These are phyloP conservation scores for Cephalotes varians DNA, from an alignment of 2,888 invertebrate genomes.

Conservation along the genomic window DNA sequence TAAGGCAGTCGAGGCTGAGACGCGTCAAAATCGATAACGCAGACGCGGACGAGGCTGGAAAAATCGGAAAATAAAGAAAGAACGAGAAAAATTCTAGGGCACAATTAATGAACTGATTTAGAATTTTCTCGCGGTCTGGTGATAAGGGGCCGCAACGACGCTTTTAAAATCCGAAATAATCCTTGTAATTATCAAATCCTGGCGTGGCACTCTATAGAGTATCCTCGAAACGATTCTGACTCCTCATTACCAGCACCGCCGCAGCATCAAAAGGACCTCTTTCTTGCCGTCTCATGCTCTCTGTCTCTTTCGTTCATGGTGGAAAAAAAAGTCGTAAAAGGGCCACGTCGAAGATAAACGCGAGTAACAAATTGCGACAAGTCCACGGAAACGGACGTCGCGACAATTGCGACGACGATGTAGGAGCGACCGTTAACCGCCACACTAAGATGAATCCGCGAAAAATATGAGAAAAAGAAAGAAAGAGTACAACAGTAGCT, in stretches of 20 bases:
- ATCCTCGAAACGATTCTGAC: constrained; percentile 83
- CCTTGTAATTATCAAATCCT: constrained; percentile 85
- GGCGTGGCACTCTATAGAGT: constrained; percentile 76
- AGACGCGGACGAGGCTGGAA: constrained; percentile 17
- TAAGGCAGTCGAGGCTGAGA: constrained; percentile 58
- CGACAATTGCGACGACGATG: constrained; percentile 20
- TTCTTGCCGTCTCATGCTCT: constrained; percentile 60
- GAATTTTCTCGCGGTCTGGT: constrained; percentile 85
- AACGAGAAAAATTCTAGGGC: constrained; percentile 49
- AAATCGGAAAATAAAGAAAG: constrained; percentile 1
- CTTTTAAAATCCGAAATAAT: constrained; percentile 83
- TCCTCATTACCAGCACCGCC: constrained; percentile 82
- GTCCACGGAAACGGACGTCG: constrained; percentile 36
- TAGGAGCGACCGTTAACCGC: constrained; percentile 52
- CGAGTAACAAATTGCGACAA: constrained; percentile 72
- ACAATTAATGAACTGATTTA: constrained; percentile 83
- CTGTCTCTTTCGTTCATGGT: constrained; percentile 22
- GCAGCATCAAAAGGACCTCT: constrained; percentile 79
- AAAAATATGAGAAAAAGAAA: constrained; percentile 34
- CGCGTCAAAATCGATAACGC: constrained; percentile 67
- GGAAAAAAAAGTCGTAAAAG: constrained; percentile 66
- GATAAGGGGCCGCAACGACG: constrained; percentile 78
- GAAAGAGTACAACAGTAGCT: too few species aligned
- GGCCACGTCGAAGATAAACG: constrained; percentile 65
- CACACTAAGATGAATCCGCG: constrained; percentile 15